Base-by-base conservation (phyloP, 2,113 vertebrate genomes). In the Zosterops lateralis region DNA sequence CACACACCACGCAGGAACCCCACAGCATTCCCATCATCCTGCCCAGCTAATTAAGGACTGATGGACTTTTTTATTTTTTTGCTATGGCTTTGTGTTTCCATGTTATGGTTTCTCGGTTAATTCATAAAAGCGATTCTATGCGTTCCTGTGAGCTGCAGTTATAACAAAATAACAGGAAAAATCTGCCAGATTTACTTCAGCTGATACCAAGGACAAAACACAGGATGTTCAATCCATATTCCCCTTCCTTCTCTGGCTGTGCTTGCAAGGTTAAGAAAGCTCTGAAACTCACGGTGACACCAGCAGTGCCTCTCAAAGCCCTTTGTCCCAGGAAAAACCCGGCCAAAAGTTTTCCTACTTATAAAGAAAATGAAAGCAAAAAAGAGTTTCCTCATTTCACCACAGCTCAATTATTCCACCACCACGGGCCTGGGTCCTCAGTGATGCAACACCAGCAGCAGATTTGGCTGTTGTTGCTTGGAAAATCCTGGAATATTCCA, bases 101-200 rank as follows among this genome's bases (percentile, higher is more conserved):
- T 17, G 86, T 61, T 66, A 67, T 11, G 82, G 54, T 89, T 86
- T 45, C 94, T 95, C 79, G 15, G 96, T 95, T 93, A 97, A 95
- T 91, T 94, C 82, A 95, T 75, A 89, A 93, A 96, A 97, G 96
- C 84, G 26, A 84, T 95, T 92, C n/a, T 90, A 89, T 87, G 92
- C 90, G 7, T 96, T 92, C 95, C 97, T 86, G 94, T 68, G 84
- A 90, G 78, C 96, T 75, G 93, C 81, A 91, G 73, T 95, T 97
- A 74, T 92, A 97, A 97, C 96, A 97, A 98, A 99, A 99, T 77
- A 99, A 99, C 98, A 99, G 99, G 98, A 99, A 99, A 98, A 98
- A 98, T 98, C 98, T 99, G 98, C 97, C 97, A 94, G 97, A 96
- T 97, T 97, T 98, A 91, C 97, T 97, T 68, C 80, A 96, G 90